Evolutionary conservation across 2,797 vertebrate genomes (phyloP).

Genomic region (Alcedo quadribrachys): DNA sequence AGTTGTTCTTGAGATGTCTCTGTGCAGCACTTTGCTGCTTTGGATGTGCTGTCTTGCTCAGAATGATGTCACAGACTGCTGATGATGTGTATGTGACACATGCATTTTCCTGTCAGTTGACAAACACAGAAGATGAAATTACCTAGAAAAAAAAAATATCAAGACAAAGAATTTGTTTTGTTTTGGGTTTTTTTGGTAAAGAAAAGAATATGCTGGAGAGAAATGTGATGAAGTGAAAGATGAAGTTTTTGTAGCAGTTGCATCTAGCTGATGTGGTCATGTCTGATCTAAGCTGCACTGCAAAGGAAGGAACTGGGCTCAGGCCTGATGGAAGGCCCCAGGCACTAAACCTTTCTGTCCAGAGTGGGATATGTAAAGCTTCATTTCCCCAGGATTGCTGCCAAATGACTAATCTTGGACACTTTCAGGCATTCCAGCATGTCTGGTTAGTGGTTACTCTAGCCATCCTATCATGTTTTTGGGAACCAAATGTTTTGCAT

Average conservation of each 20-base stretch:
- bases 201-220: not conserved
- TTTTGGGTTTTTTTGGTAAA: not conserved
- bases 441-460: slow-evolving; percentile 59
- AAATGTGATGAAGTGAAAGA: not conserved
- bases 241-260: not conserved
- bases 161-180: not conserved
- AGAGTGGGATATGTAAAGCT: slow-evolving; percentile 40
- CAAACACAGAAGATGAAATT: slow-evolving; percentile 6
- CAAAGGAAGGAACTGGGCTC: not conserved
- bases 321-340: slow-evolving; percentile 8
- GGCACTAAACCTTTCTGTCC: slow-evolving; percentile 42
- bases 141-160: not conserved
- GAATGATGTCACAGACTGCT: not conserved
- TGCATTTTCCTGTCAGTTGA: not conserved
- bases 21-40: accelerated
- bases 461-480: slow-evolving; percentile 31
- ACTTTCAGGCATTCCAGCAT: slow-evolving; percentile 61
- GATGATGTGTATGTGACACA: accelerated
- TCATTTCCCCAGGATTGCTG: slow-evolving; percentile 20
- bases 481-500: slow-evolving; percentile 27
- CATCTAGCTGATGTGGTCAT: not conserved
- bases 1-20: not conserved
- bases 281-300: not conserved
- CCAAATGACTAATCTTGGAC: slow-evolving; percentile 61
- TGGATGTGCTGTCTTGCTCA: not conserved